Percentiles rank a stretch among this genome's conserved stretches.
Evolutionary conservation across 2,888 invertebrate species (phyloP).

Genomic region (Eugnorisma glareosa): DNA sequence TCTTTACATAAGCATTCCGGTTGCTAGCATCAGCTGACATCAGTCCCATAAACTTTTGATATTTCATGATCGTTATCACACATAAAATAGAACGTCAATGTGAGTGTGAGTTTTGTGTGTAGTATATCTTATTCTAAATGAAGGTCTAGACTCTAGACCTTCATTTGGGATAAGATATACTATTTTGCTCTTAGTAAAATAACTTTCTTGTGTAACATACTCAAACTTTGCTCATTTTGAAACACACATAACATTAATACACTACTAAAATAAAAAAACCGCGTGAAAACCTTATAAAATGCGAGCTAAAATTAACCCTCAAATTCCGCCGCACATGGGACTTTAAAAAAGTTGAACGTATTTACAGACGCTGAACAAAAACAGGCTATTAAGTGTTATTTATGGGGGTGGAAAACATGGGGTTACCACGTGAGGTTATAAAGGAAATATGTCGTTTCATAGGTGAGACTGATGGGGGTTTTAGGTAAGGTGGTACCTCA

Average conservation of each 20-base stretch:
- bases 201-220: neutral
- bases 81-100: too few species aligned
- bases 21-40: neutral
- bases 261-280: slow-evolving; percentile 26
- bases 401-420: slow-evolving; percentile 55
- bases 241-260: slow-evolving; percentile 8
- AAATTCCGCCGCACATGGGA: slow-evolving; percentile 56
- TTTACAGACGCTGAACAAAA: slow-evolving; percentile 60
- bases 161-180: neutral
- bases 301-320: slow-evolving; percentile 59
- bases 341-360: slow-evolving; percentile 63
- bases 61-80: neutral
- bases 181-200: neutral
- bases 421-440: slow-evolving; percentile 44
- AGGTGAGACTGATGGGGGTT: slow-evolving; percentile 21
- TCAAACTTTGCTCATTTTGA: slow-evolving; percentile 1
- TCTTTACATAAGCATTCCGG: neutral
- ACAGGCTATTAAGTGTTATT: slow-evolving; percentile 65
- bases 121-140: too few species aligned
- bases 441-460: slow-evolving; percentile 60
- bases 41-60: neutral
- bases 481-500: neutral
- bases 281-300: slow-evolving; percentile 38
- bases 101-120: too few species aligned
- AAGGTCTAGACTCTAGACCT: too few species aligned